phyloP scores from a whole-genome alignment of 2,888 invertebrate species.

The Xylophagus ater region DNA sequence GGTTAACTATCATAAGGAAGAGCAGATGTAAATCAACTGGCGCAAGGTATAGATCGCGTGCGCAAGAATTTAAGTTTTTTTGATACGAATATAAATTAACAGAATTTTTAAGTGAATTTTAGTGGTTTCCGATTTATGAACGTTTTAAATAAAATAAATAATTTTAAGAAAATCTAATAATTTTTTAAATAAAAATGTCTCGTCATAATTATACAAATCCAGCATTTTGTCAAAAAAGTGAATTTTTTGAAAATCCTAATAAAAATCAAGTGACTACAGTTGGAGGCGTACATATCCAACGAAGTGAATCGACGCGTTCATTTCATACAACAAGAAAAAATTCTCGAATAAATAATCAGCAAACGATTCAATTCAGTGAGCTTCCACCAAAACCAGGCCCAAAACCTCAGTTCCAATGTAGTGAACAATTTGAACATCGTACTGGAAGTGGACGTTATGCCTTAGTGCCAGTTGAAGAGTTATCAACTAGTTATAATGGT shows the following conservation, averaged over 20 bases:
- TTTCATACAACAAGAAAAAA: constrained; percentile 25
- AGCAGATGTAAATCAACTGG: too few species aligned
- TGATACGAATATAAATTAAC: too few species aligned
- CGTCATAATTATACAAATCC: constrained; percentile 59
- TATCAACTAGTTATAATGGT: constrained; percentile 24
- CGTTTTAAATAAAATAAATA: too few species aligned
- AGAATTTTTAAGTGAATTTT: too few species aligned
- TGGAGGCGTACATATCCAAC: constrained; percentile 30
- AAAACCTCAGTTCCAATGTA: constrained; percentile 17
- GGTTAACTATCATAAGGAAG: too few species aligned
- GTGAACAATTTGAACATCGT: constrained; percentile 15
- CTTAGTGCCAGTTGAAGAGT: constrained; percentile 43
- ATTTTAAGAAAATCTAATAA: too few species aligned
- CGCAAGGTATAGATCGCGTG: too few species aligned
- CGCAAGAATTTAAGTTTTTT: too few species aligned
- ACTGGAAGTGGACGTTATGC: constrained; percentile 40
- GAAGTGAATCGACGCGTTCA: constrained; percentile 38
- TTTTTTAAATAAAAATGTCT: constrained; percentile 34
- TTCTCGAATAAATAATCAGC: constrained; percentile 6
- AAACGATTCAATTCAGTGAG: not conserved
- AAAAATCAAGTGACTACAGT: constrained; percentile 29
- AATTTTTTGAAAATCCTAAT: constrained; percentile 42
- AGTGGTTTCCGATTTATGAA: too few species aligned
- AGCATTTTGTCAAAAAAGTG: constrained; percentile 69
- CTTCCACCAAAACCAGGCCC: constrained; percentile 24